Base-by-base conservation (phyloP, 2,888 invertebrate genomes). In the Argyresthia albistria region DNA sequence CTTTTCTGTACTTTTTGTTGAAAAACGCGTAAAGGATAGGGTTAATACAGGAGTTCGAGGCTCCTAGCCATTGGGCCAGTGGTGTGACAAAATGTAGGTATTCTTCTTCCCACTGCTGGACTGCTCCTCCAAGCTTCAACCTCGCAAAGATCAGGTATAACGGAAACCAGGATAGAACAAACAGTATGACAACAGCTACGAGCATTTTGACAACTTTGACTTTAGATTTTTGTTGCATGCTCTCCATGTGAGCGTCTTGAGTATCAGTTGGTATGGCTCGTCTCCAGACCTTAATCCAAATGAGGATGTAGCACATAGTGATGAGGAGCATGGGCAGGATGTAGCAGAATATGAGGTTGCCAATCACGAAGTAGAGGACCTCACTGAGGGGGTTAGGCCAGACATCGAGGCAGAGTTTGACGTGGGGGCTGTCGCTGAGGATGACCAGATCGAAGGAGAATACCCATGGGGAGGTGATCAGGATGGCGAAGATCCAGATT, bases 201-300 rank as follows among this genome's bases (percentile, higher is more conserved):
- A 97, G 88, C 97, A 97, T 97, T 84, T 97, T 97, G 16, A 97
- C 94, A 46, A 97, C 97, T 79, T 97, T 97, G 43, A 97, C 95
- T 87, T 97, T 97, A 46, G 97, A 97, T 78, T 96, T 96, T 67
- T 97, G 96, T 73, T 96, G 96, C 92, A 97, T 95, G 60, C 94
- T 90, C 74, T 96, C 95, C 93, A 96, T 95, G 70, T 95, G 95
- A 4, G 94, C 95, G 67, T 96, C 96, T 76, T 95, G 96, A 11
- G 96, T 94, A 69, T 97, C 96, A 0, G 95, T 95, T 0, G 97
- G 97, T 59, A 97, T 97, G 58, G 95, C 90, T 42, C 97, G 89
- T 58, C 94, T 92, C 90, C 94, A 96, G 8, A 97, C 95, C 71
- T 95, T 95, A 63, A 96, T 92, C 93, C 96, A 97, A 66, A 97